phyloP scores from a whole-genome alignment of 2,797 vertebrate genomes.

The Clamator glandarius region DNA sequence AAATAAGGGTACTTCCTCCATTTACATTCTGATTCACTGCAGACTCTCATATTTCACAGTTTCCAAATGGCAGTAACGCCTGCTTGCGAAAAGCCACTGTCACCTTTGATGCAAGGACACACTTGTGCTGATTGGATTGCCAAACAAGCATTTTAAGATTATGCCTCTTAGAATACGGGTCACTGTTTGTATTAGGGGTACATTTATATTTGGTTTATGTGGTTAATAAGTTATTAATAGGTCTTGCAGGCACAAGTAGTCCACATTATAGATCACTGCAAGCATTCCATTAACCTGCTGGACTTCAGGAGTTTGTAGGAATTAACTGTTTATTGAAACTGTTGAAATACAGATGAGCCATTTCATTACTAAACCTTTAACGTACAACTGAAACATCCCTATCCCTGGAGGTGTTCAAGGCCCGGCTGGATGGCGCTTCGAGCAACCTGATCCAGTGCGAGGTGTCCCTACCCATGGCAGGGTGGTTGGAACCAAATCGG shows the following conservation, averaged over 20 bases:
- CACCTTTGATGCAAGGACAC: not conserved
- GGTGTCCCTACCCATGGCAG: no score
- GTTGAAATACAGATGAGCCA: not conserved
- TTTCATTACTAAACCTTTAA: not conserved
- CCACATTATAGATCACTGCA: not conserved
- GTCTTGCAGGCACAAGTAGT: not conserved
- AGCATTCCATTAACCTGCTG: slow-evolving; percentile 46
- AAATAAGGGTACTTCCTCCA: not conserved
- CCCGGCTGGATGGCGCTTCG: no score
- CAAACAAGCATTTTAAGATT: slow-evolving; percentile 29
- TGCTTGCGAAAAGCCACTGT: not conserved
- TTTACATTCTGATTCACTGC: not conserved
- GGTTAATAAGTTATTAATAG: slow-evolving; percentile 41
- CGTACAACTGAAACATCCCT: not conserved
- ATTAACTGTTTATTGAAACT: slow-evolving; percentile 7
- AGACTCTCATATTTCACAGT: not conserved
- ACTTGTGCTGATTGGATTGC: not conserved
- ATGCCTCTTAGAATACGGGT: not conserved
- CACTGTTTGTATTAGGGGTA: not conserved
- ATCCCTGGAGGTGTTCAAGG: no score
- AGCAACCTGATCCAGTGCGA: no score
- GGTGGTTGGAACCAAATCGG: no score
- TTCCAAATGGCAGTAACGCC: not conserved
- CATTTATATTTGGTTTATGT: not conserved
- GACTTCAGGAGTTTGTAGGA: not conserved